Conservation (phyloP, 2,888 invertebrate genomes). For the Ormyrus thymus region DNA sequence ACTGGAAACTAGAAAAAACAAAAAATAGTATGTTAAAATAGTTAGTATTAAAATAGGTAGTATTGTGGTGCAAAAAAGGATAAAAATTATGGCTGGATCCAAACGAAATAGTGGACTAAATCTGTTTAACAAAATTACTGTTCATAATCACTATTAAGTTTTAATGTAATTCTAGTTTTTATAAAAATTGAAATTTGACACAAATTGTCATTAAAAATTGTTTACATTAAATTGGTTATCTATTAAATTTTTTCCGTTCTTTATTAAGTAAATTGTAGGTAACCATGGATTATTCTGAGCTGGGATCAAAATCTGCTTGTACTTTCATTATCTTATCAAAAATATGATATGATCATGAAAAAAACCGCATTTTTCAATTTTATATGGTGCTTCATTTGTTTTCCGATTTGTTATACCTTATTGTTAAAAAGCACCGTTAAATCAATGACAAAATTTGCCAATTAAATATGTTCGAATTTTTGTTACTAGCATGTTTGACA, state of each 20-base stretch:
- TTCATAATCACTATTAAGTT: no score
- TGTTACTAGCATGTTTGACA: background rate
- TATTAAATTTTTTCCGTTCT: constrained; percentile 15
- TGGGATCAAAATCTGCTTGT: constrained; percentile 47
- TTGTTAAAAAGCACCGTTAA: background rate
- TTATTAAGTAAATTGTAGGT: constrained; percentile 26
- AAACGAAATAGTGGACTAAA: no score
- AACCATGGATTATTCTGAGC: constrained; percentile 43
- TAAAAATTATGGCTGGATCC: no score
- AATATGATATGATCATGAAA: constrained; percentile 31
- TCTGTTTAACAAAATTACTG: no score
- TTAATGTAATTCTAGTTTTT: constrained; percentile 10
- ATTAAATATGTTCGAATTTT: background rate
- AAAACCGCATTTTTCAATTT: constrained; percentile 12
- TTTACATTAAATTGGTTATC: constrained; percentile 6
- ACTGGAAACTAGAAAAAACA: constrained; percentile 30
- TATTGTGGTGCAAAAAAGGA: no score
- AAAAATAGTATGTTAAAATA: background rate
- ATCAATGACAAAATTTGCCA: background rate
- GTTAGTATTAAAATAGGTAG: no score
- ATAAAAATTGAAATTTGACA: constrained; percentile 2
- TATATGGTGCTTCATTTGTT: constrained; percentile 38
- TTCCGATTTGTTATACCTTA: constrained; percentile 4
- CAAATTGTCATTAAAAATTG: constrained; percentile 2
- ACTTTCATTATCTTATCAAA: constrained; percentile 34